Conservation (phyloP, 1,140 invertebrate genomes). For the Saxidomus purpurata region DNA sequence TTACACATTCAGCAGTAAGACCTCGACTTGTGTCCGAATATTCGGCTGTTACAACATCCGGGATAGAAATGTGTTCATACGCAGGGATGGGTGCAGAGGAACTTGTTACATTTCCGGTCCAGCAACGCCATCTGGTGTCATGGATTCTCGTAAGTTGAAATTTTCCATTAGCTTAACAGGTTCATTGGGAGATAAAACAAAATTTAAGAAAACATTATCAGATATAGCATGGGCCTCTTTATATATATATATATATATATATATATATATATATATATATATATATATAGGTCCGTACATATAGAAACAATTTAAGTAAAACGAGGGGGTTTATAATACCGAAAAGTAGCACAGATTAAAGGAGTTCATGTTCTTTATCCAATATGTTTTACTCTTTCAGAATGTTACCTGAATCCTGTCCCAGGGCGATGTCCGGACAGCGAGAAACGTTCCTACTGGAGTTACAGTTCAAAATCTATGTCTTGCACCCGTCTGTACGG, state of each 20-base stretch:
- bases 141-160: constrained; percentile 44
- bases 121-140: constrained; percentile 14
- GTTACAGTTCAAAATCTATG: constrained; percentile 41
- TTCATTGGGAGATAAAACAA: no score
- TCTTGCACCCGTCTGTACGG: constrained; percentile 34
- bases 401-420: constrained; percentile 39
- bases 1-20: constrained; percentile 51
- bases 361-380: no score
- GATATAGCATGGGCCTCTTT: no score
- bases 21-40: constrained; percentile 36
- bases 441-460: constrained; percentile 29
- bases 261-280: no score
- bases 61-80: constrained; percentile 55
- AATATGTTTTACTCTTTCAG: no score
- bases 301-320: no score
- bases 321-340: no score
- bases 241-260: no score
- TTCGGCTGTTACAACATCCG: constrained; percentile 55
- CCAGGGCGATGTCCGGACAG: constrained; percentile 23
- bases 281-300: no score
- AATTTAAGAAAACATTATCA: no score
- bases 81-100: constrained; percentile 27
- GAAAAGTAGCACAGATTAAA: no score
- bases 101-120: constrained; percentile 12
- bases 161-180: no score